Evolutionary conservation across 2,888 invertebrate genomes (phyloP), one percentile per base, ranked within the genome.

Genomic region (Perithous albicinctus): DNA sequence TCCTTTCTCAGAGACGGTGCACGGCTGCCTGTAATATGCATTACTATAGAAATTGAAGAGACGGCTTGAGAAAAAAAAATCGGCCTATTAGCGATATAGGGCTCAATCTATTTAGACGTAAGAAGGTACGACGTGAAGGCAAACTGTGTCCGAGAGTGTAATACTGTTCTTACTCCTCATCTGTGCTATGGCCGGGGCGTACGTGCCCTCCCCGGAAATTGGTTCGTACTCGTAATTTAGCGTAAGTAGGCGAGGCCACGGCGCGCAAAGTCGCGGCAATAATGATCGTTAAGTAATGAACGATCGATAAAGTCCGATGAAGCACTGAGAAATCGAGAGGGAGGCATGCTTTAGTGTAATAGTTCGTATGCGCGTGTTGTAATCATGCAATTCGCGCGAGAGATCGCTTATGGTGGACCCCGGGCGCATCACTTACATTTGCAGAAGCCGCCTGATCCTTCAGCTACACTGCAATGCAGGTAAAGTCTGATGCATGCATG

Each of bases 281-380:
- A 90, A 91, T 88, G 90, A 89, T 85, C 85, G 85, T 87, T 89
- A 91, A 91, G 89, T 90, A 90, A 90, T 88, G 90, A 91, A 87
- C 85, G 78, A 84, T 63, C 79, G 78, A 76, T 82, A 78, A 78
- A 78, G 61, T 48, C n/a, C 78, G 75, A 59, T 59, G 43, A 72
- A 72, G 75, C 56, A 66, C 23, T 26, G 46, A 43, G 10, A 35
- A 59, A 66, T 56, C 18, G 64, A 35, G 35, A 64, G 51, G 63
- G 78, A 12, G 59, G 48, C 51, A 43, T 72, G 20, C 82, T 76
- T 78, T 46, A 35, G 51, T 75, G 51, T 78, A 46, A 82, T 82
- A 75, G 81, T 75, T 54, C 56, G 64, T 46, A 38, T 51, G 35
- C 48, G 70, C 59, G 54, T 79, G 76, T 79, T 81, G 79, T 81